Evolutionary conservation across 2,113 vertebrate genomes (phyloP).

Genomic region (Hassar affinis): DNA sequence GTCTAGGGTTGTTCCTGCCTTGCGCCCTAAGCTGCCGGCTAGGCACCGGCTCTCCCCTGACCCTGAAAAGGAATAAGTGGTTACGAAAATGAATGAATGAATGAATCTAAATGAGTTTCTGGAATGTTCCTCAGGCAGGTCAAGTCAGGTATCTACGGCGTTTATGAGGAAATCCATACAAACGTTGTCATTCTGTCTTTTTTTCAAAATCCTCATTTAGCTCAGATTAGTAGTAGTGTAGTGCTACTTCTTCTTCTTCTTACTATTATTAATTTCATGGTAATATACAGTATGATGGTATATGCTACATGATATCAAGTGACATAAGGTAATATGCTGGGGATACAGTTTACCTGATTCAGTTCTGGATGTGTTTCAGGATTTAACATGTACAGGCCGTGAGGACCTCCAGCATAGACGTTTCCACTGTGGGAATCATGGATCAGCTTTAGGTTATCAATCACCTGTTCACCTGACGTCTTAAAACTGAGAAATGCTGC

Average conservation of each 20-base stretch:
- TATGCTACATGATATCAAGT: not conserved
- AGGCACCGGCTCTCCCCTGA: no score
- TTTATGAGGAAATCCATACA: not conserved
- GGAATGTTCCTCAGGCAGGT: not conserved
- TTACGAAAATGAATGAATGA: no score
- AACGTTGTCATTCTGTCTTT: not conserved
- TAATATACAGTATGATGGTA: not conserved
- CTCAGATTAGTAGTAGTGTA: not conserved
- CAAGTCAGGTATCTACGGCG: not conserved
- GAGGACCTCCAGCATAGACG: slow-evolving; percentile 1
- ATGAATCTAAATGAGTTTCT: not conserved
- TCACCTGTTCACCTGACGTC: not conserved
- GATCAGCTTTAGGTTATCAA: not conserved
- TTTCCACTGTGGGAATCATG: not conserved
- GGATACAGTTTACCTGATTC: not conserved
- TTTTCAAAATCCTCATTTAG: no score
- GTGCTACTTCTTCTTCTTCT: not conserved
- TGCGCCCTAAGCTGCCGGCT: no score
- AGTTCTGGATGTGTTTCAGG: not conserved
- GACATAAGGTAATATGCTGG: not conserved
- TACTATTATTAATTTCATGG: not conserved
- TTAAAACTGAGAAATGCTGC: not conserved
- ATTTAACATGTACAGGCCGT: slow-evolving; percentile 5
- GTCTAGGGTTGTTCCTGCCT: no score
- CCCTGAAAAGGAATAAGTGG: no score